Evolutionary conservation across 2,113 vertebrate genomes (phyloP).

Genomic region (Corapipo altera): DNA sequence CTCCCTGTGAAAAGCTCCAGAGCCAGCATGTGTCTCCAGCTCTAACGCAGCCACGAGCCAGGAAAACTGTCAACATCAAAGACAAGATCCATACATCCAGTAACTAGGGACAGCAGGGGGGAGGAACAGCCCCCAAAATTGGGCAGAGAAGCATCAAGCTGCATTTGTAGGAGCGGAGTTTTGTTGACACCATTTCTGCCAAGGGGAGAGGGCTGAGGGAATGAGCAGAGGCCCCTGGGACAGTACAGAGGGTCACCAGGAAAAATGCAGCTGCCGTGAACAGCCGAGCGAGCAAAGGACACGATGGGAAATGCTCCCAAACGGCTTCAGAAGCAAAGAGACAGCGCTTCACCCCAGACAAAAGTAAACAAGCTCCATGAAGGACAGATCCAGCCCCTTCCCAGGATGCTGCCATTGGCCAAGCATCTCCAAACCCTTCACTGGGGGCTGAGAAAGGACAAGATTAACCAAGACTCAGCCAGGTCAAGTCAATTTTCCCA

Average conservation of each 20-base stretch:
- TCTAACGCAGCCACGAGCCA: not conserved
- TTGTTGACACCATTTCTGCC: not conserved
- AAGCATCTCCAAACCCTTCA: not conserved
- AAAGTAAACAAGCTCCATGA: not conserved
- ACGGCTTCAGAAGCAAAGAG: not conserved
- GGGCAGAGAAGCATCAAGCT: not conserved
- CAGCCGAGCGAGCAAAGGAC: not conserved
- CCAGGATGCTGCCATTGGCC: not conserved
- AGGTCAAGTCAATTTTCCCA: not conserved
- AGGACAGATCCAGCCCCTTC: not conserved
- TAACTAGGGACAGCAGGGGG: not conserved
- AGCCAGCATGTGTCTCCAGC: not conserved
- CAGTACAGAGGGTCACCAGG: not conserved
- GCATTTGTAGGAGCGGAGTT: not conserved
- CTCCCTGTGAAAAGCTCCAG: not conserved
- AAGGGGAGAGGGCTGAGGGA: not conserved
- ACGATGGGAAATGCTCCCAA: not conserved
- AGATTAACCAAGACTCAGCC: not conserved
- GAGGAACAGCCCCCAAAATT: rapidly evolving
- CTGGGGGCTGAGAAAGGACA: not conserved
- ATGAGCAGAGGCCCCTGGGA: not conserved
- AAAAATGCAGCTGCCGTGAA: not conserved
- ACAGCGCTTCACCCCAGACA: rapidly evolving
- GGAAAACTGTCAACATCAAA: not conserved
- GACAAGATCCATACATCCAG: not conserved